Evolutionary conservation across 1,140 invertebrate genomes (phyloP).

Genomic region (Pygmarrhopalites habei): DNA sequence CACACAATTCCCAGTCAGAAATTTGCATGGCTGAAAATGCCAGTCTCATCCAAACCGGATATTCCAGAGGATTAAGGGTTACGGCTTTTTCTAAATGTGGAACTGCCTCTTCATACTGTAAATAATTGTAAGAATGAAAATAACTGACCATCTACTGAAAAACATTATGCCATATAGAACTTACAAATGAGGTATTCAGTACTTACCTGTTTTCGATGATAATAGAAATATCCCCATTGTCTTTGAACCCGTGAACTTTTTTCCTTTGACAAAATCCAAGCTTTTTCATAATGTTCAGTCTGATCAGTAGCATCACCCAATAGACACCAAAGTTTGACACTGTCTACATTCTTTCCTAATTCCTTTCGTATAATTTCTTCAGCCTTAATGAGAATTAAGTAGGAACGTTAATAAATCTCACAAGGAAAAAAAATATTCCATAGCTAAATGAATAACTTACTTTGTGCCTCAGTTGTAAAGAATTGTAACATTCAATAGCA

Average conservation of each 20-base stretch:
- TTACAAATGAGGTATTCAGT: not conserved
- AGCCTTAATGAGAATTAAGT: conserved; percentile 50
- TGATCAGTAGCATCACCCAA: conserved; percentile 73
- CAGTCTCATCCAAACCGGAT: conserved; percentile 72
- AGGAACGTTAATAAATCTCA: conserved; percentile 1
- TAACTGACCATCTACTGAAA: too few species aligned
- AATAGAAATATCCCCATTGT: conserved; percentile 61
- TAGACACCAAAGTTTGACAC: conserved; percentile 79
- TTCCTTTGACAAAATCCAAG: conserved; percentile 78
- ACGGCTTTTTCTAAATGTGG: conserved; percentile 70
- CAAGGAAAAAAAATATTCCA: not conserved
- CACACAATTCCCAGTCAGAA: conserved; percentile 74
- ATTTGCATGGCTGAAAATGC: conserved; percentile 73
- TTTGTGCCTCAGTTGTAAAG: conserved; percentile 73
- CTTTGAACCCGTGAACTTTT: conserved; percentile 71
- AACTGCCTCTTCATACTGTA: conserved; percentile 63
- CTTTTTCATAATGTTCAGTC: conserved; percentile 68
- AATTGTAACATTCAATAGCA: conserved; percentile 81
- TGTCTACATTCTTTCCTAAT: conserved; percentile 68
- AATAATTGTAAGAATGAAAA: conserved; percentile 5
- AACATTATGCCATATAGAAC: too few species aligned
- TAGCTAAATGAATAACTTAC: too few species aligned
- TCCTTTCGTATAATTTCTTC: conserved; percentile 79
- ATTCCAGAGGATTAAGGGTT: conserved; percentile 76
- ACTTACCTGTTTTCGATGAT: conserved; percentile 53